These are phyloP conservation scores for Balearica regulorum DNA, from an alignment of 2,797 vertebrate species.

Conservation along the genomic window DNA sequence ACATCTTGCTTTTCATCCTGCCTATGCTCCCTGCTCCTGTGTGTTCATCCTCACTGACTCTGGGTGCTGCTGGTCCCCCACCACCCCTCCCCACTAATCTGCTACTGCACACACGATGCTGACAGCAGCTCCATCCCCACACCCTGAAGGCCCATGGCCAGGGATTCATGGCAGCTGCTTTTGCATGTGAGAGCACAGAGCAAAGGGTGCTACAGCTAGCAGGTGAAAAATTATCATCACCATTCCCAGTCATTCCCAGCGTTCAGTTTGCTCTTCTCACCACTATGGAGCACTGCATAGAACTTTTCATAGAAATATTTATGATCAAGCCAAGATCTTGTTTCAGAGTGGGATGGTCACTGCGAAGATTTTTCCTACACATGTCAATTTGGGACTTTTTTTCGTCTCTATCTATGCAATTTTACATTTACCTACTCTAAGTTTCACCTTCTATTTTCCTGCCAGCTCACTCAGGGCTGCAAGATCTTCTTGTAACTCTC, in stretches of 20 bases:
- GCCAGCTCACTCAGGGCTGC: background rate
- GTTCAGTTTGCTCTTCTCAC: background rate
- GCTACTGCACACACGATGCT: accelerated
- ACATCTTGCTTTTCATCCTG: background rate
- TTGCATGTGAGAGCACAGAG: background rate
- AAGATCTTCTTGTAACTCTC: background rate
- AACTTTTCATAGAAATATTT: background rate
- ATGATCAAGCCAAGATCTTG: background rate
- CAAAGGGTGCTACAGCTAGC: background rate
- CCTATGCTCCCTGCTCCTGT: background rate
- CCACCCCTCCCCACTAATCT: background rate
- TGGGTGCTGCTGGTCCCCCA: background rate
- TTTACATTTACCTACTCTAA: background rate
- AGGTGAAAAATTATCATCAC: background rate
- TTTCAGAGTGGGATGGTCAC: background rate
- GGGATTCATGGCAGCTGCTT: background rate
- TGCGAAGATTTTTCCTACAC: background rate
- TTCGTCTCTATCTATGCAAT: accelerated
- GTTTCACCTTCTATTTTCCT: background rate
- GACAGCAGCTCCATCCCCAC: background rate
- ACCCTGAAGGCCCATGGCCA: background rate
- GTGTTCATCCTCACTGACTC: background rate
- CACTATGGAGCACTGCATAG: background rate
- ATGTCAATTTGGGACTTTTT: background rate
- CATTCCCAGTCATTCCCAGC: background rate